Conservation (phyloP, 2,113 vertebrate genomes). For the Theristicus caerulescens region DNA sequence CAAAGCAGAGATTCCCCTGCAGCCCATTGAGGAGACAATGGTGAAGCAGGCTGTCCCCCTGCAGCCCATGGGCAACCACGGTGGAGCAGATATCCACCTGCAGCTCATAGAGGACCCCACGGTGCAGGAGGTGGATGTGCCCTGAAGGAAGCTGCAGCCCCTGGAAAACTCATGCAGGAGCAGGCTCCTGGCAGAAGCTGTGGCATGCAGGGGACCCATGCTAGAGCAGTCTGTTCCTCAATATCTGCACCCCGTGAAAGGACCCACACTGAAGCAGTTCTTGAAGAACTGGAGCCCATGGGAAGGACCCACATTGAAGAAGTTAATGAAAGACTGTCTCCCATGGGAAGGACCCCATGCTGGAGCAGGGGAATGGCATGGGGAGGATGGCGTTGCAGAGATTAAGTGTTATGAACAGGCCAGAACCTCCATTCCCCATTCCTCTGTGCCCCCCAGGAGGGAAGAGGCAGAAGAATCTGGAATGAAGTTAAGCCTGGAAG, state of each 20-base stretch:
- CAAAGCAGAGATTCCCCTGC: background rate
- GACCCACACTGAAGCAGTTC: background rate
- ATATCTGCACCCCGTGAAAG: too few species aligned
- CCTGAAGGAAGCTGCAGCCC: background rate
- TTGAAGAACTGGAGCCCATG: background rate
- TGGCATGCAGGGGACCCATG: background rate
- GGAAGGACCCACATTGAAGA: background rate
- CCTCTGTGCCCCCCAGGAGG: rapidly evolving
- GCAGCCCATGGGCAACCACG: too few species aligned
- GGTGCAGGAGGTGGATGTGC: too few species aligned
- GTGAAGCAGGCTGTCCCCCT: background rate
- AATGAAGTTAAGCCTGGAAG: background rate
- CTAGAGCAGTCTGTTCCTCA: background rate
- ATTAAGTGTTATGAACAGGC: background rate
- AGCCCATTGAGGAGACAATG: background rate
- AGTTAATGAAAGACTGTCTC: background rate
- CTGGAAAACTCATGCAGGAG: background rate
- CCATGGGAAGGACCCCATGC: background rate
- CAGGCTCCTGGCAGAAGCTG: background rate
- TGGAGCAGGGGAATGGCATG: background rate
- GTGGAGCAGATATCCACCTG: too few species aligned
- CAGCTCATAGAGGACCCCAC: too few species aligned
- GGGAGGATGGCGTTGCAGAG: background rate
- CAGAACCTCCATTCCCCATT: background rate
- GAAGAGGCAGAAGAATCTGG: too few species aligned